Conservation (phyloP, 2,113 vertebrate genomes). For the Pseudois nayaur region DNA sequence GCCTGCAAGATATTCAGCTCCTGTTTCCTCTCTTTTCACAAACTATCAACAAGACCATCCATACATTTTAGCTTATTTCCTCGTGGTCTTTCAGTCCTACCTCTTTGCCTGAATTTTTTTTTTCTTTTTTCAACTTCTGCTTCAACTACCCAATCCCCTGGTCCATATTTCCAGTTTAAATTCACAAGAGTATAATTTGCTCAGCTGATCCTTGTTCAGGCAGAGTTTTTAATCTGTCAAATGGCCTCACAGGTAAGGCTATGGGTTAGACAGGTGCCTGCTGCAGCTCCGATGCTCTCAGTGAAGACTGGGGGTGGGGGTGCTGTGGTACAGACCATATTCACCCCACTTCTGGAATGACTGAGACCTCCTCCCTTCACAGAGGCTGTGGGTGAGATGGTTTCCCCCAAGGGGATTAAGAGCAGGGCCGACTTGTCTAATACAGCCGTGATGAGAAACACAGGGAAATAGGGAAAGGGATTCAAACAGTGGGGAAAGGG, state of each 20-base stretch:
- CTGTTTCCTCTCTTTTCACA: not conserved
- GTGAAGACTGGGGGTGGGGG: not conserved
- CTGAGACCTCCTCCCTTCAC: not conserved
- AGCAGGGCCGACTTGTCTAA: not conserved
- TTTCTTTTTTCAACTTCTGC: not conserved
- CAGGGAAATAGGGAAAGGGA: not conserved
- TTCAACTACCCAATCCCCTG: not conserved
- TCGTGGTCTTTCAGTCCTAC: not conserved
- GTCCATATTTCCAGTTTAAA: not conserved
- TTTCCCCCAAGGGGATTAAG: not conserved
- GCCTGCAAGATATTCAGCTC: not conserved
- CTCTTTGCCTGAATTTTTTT: not conserved
- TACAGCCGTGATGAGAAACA: not conserved
- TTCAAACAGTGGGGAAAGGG: not conserved
- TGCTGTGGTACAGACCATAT: not conserved
- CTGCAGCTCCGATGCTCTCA: not conserved
- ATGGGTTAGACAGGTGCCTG: not conserved
- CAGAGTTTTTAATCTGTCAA: not conserved
- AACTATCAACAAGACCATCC: not conserved
- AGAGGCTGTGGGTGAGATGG: not conserved
- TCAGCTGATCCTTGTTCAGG: not conserved
- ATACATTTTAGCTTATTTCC: not conserved
- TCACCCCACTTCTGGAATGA: not conserved
- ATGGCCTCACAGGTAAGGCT: not conserved
- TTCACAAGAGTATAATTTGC: not conserved